Evolutionary conservation across 2,888 invertebrate genomes (phyloP), one percentile per base, ranked within the genome.

Genomic region (Meghimatium bilineatum): DNA sequence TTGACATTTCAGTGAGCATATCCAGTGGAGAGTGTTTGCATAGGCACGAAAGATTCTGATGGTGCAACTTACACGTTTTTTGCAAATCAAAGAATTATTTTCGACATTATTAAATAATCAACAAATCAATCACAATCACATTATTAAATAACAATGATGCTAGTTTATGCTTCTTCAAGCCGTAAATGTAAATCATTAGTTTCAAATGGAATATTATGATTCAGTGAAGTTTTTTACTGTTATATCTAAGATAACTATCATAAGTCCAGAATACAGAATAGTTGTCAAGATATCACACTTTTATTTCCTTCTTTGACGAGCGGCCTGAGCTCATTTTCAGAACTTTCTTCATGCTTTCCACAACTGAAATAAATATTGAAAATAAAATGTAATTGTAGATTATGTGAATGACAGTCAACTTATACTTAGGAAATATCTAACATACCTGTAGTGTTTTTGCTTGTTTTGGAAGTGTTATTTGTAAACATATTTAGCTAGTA

Each of bases 271-370:
- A n/a, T 8, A 63, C n/a, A 26, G 2, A 23, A 26, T 5, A 26
- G 60, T 63, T n/a, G n/a, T 5, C 1, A 23, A 63, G n/a, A n/a
- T n/a, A n/a, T 63, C 60, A 63, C 56, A 56, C 56, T 56, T 56
- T 56, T 3, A 23, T 23, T 56, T 56, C 56, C 60, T 63, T 63
- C 60, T 63, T 63, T 1, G 20, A 2, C 32, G 52, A 32, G 20
- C 74, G 49, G 1, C 20, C 14, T 14, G 56, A 12, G 12, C 66
- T 75, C 23, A 66, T 66, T 34, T 75, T 82, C 34, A 82, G 75
- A 67, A 82, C 82, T 49, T 74, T 44, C 67, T 75, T 82, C 82
- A 82, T 82, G 66, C 82, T 82, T 6, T 82, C 82, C 44, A 82
- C 82, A 74, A 82, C 82, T 82, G 81, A 20, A 20, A n/a, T 36